Percentiles rank a stretch among this genome's conserved stretches.
phyloP scores from a whole-genome alignment of 2,113 vertebrate genomes.

The Burhinus bistriatus region DNA sequence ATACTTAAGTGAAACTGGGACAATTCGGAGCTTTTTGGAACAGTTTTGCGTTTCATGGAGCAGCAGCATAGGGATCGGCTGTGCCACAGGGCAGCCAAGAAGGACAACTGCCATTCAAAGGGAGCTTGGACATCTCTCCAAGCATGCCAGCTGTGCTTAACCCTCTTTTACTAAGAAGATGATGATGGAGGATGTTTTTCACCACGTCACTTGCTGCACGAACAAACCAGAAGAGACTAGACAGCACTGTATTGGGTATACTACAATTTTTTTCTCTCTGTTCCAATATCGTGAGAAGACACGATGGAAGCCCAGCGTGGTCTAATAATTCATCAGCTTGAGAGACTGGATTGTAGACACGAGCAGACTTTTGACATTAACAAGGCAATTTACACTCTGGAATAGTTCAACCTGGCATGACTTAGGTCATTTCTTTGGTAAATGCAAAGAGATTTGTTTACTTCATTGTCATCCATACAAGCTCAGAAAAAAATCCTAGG shows the following conservation, averaged over 20 bases:
- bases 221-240: neutral
- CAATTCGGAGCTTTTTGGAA: neutral
- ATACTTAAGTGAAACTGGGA: neutral
- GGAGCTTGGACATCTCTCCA: neutral
- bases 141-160: neutral
- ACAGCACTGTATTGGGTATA: accelerated
- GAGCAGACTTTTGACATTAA: neutral
- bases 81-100: neutral
- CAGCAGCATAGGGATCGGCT: neutral
- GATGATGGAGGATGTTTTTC: neutral
- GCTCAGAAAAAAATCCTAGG: neutral
- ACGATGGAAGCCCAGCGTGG: neutral
- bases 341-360: neutral
- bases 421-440: neutral
- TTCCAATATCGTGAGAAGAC: neutral
- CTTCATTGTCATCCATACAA: neutral
- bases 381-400: neutral
- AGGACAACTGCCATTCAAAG: neutral
- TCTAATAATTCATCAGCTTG: neutral
- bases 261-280: accelerated
- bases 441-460: neutral
- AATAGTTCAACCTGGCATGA: neutral
- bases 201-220: neutral
- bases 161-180: neutral
- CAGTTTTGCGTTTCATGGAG: neutral